phyloP scores from a whole-genome alignment of 2,113 vertebrate genomes.

The Parus major region DNA sequence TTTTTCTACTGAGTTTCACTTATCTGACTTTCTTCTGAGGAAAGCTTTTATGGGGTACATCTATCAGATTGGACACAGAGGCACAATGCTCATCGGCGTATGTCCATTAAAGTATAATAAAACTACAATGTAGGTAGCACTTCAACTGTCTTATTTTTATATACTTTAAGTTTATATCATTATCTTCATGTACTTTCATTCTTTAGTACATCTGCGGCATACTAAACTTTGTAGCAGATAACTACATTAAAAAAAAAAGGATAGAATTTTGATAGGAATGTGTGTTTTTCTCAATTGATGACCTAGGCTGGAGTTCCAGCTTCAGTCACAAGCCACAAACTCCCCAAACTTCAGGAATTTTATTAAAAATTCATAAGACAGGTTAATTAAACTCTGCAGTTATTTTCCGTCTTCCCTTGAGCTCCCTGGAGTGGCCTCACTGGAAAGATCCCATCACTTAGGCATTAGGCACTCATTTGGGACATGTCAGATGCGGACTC shows the following conservation, averaged over 20 bases:
- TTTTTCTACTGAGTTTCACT: conserved; percentile 57
- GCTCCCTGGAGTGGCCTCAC: not conserved
- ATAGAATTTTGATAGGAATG: not conserved
- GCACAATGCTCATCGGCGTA: not conserved
- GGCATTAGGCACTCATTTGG: not conserved
- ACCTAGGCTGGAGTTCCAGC: not conserved
- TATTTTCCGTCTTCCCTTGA: not conserved
- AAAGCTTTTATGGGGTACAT: conserved; percentile 51
- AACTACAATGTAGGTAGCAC: not conserved
- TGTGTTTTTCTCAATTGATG: not conserved
- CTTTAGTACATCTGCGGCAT: not conserved
- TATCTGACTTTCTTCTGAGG: conserved; percentile 56
- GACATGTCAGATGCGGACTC: not conserved
- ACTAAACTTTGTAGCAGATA: not conserved
- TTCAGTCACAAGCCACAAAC: not conserved
- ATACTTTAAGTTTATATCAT: not conserved
- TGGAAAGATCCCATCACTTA: not conserved
- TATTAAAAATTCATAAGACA: not conserved
- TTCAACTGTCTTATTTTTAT: conserved; percentile 21
- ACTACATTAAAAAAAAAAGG: not conserved
- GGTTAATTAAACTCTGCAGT: not conserved
- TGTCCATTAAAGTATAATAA: conserved; percentile 34
- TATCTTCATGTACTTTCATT: not conserved
- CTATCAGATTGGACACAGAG: conserved; percentile 53
- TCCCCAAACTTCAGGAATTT: not conserved